Evolutionary conservation across 2,888 invertebrate genomes (phyloP).

Genomic region (Eupithecia pulchellata): DNA sequence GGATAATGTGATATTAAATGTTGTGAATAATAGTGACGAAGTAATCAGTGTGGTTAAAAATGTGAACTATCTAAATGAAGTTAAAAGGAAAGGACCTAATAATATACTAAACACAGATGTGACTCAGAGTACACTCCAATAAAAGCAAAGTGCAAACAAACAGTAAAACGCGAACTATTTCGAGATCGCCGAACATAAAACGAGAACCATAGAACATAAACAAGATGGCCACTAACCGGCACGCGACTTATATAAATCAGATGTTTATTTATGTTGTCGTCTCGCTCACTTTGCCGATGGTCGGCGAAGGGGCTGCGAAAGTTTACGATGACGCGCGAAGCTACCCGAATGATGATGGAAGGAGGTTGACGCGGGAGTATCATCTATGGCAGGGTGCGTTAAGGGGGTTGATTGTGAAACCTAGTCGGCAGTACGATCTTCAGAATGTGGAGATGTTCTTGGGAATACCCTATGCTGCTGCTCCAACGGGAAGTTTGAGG

Average conservation of each 20-base stretch:
- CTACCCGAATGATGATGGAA: slow-evolving; percentile 66
- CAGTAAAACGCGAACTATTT: slow-evolving; percentile 73
- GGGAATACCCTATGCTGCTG: slow-evolving; percentile 93
- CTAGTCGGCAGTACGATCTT: slow-evolving; percentile 86
- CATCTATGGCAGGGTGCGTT: slow-evolving; percentile 88
- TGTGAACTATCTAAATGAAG: slow-evolving; percentile 17
- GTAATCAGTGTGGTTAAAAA: slow-evolving; percentile 23
- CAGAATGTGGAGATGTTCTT: slow-evolving; percentile 90
- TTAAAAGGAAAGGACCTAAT: slow-evolving; percentile 25
- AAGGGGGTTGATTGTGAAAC: slow-evolving; percentile 88
- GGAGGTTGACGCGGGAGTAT: slow-evolving; percentile 85
- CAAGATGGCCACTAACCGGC: slow-evolving; percentile 79
- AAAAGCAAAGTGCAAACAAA: slow-evolving; percentile 73
- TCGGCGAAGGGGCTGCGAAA: slow-evolving; percentile 70
- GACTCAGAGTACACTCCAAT: slow-evolving; percentile 62
- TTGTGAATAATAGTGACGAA: slow-evolving; percentile 6
- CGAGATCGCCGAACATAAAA: slow-evolving; percentile 67
- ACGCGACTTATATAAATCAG: slow-evolving; percentile 79
- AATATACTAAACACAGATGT: slow-evolving; percentile 46
- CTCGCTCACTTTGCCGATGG: slow-evolving; percentile 77
- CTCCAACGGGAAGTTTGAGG: slow-evolving; percentile 89
- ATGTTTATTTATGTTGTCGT: slow-evolving; percentile 82
- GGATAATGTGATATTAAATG: slow-evolving; percentile 17
- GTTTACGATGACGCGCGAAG: slow-evolving; percentile 69
- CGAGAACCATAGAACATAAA: slow-evolving; percentile 69